phyloP scores from a whole-genome alignment of 1,140 invertebrate species.

The Nasonia longicornis region DNA sequence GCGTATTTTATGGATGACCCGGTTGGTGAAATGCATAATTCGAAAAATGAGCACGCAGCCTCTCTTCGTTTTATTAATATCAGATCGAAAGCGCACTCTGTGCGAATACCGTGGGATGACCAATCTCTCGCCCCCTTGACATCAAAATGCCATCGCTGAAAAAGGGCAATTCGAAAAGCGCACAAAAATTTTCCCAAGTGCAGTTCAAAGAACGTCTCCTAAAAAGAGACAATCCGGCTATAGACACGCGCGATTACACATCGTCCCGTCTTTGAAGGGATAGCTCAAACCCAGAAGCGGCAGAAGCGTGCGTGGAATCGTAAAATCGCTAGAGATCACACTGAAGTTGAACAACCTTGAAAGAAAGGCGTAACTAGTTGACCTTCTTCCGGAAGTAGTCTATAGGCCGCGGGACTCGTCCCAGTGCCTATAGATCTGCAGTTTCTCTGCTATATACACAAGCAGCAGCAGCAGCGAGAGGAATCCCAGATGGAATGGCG shows the following conservation, averaged over 20 bases:
- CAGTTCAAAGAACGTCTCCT: too few relatives aligned
- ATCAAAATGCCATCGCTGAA: too few relatives aligned
- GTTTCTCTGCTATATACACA: not conserved
- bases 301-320: conserved; percentile 15
- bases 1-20: not conserved
- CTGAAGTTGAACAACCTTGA: conserved; percentile 39
- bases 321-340: conserved; percentile 1
- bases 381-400: conserved; percentile 44
- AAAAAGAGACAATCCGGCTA: too few relatives aligned
- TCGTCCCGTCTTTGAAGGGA: too few relatives aligned
- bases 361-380: conserved; percentile 44
- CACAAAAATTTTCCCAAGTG: too few relatives aligned
- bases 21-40: not conserved
- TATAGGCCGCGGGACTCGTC: conserved; percentile 3
- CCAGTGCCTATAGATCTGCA: not conserved
- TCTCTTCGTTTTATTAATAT: not conserved
- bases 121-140: not conserved
- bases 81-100: not conserved
- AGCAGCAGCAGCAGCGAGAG: not conserved
- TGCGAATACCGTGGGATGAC: not conserved
- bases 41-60: not conserved
- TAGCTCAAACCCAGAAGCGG: not conserved
- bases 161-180: too few relatives aligned
- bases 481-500: conserved; percentile 30
- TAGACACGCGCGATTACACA: too few relatives aligned